These are phyloP conservation scores for Xestia xanthographa DNA, from an alignment of 2,888 invertebrate genomes.

Conservation along the genomic window DNA sequence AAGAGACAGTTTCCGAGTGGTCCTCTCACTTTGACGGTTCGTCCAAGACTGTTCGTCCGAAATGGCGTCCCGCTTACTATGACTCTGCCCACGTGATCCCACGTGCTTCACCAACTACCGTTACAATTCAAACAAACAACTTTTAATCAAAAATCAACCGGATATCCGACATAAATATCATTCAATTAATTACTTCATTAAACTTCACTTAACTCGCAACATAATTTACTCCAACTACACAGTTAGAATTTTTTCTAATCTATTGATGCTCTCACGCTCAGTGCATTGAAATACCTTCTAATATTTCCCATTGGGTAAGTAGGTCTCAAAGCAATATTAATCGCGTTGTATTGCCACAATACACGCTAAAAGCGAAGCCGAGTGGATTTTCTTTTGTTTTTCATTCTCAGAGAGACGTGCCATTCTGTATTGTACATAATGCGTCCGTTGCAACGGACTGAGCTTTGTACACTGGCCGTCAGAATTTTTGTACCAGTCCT, in stretches of 20 bases:
- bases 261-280: constrained; percentile 9
- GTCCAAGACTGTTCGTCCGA: too few relatives aligned
- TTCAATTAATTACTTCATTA: too few relatives aligned
- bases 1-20: too few relatives aligned
- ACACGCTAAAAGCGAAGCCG: constrained; percentile 51
- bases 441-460: constrained; percentile 64
- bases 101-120: too few relatives aligned
- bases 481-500: constrained; percentile 45
- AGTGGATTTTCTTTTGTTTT: constrained; percentile 69
- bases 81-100: too few relatives aligned
- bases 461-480: constrained; percentile 61
- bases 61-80: too few relatives aligned
- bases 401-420: constrained; percentile 53
- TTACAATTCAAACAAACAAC: too few relatives aligned
- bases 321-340: constrained; percentile 60
- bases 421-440: constrained; percentile 68
- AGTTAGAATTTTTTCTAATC: not conserved
- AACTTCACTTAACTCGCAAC: not conserved
- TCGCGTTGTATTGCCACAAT: constrained; percentile 48
- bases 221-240: not conserved
- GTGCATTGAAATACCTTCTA: constrained; percentile 14
- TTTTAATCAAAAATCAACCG: too few relatives aligned
- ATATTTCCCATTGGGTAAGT: constrained; percentile 20
- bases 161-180: too few relatives aligned
- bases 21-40: too few relatives aligned